These are phyloP conservation scores for Spongia lamella DNA, from an alignment of 37 sponge, comb jelly and placozoan genomes.

Conservation along the genomic window DNA sequence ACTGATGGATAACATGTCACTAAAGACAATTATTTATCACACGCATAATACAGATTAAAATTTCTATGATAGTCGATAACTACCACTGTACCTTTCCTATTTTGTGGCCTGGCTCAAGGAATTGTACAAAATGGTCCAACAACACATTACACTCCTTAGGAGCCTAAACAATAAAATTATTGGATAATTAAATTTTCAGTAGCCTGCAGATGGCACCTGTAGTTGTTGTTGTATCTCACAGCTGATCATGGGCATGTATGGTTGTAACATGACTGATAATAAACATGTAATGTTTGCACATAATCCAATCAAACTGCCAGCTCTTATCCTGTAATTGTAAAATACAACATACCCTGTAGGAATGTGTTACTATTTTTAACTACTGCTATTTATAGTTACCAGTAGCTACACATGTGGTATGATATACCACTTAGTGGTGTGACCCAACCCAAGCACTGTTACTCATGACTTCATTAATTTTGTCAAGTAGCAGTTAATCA, in stretches of 20 bases:
- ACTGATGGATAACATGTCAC: background rate
- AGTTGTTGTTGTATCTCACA: slow-evolving; percentile 74
- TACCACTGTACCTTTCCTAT: slow-evolving; percentile 61
- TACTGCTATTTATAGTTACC: too few relatives aligned
- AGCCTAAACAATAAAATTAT: slow-evolving; percentile 26
- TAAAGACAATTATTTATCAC: background rate
- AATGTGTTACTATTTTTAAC: too few relatives aligned
- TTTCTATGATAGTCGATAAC: background rate
- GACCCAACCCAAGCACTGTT: too few relatives aligned
- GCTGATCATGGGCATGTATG: slow-evolving; percentile 92
- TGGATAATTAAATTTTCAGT: background rate
- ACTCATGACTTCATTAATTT: too few relatives aligned
- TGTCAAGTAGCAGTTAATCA: too few relatives aligned
- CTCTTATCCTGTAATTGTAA: slow-evolving; percentile 73
- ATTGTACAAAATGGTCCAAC: slow-evolving; percentile 56
- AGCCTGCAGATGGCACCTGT: slow-evolving; percentile 29
- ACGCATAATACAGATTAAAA: background rate
- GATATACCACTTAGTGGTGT: too few relatives aligned
- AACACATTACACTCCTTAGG: slow-evolving; percentile 58
- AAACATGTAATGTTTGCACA: slow-evolving; percentile 81
- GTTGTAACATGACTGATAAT: slow-evolving; percentile 87
- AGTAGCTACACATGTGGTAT: too few relatives aligned
- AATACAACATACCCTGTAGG: too few relatives aligned
- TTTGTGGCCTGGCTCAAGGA: slow-evolving; percentile 77
- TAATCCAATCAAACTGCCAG: slow-evolving; percentile 80